Percentiles rank a stretch among this genome's conserved stretches.
Conservation (phyloP, 2,113 vertebrate genomes). For the Manacus vitellinus region DNA sequence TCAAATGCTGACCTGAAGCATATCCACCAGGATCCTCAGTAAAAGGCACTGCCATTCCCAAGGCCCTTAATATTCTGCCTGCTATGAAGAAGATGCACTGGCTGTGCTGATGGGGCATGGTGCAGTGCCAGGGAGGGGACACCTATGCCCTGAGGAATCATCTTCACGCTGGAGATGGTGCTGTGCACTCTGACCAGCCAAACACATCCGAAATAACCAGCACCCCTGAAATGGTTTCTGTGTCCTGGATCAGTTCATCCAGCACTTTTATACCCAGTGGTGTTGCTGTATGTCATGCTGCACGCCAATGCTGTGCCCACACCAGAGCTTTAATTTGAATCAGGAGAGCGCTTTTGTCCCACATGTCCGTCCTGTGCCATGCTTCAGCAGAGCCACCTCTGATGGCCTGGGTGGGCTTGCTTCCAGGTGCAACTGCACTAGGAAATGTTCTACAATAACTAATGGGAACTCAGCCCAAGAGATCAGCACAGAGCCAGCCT, state of each 20-base stretch:
- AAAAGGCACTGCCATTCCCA: background rate
- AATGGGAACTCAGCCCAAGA: background rate
- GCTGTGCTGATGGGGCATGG: accelerated
- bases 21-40: background rate
- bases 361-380: accelerated
- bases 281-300: background rate
- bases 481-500: background rate
- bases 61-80: background rate
- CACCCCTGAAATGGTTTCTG: background rate
- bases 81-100: background rate
- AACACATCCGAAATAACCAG: background rate
- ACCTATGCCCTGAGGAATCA: background rate
- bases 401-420: accelerated
- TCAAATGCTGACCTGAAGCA: background rate
- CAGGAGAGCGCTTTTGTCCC: background rate
- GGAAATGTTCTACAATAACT: background rate
- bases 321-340: background rate
- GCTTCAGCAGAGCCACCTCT: background rate
- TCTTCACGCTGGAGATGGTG: background rate
- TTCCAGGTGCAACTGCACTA: background rate
- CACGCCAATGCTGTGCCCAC: accelerated
- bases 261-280: background rate
- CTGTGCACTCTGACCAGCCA: background rate
- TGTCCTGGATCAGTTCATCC: background rate
- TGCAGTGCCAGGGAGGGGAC: background rate